Conservation (phyloP, 2,113 vertebrate genomes). For the Nothocercus julius region DNA sequence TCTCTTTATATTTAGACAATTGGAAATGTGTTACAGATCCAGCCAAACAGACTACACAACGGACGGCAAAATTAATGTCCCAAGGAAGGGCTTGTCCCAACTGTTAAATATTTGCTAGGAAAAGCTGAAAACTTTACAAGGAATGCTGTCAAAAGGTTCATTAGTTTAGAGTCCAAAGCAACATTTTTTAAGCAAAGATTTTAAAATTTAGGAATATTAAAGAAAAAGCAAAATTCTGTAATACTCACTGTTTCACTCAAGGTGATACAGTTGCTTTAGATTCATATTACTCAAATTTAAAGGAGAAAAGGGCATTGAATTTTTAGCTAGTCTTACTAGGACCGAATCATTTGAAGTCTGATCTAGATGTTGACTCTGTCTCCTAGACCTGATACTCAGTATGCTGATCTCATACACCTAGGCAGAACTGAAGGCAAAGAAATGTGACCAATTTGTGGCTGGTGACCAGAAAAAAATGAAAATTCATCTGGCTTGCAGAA, state of each 20-base stretch:
- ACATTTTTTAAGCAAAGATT: neutral
- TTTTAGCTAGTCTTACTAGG: neutral
- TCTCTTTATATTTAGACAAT: slow-evolving; percentile 35
- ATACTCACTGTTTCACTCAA: neutral
- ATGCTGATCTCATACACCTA: rapidly evolving
- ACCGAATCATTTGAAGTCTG: neutral
- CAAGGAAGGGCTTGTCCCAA: neutral
- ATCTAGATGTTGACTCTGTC: neutral
- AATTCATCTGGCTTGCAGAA: neutral
- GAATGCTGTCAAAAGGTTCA: slow-evolving; percentile 16
- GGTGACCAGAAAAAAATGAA: neutral
- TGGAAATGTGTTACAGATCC: slow-evolving; percentile 10
- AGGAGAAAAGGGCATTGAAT: neutral
- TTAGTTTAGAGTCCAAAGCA: neutral
- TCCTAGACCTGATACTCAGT: rapidly evolving
- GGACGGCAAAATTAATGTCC: neutral
- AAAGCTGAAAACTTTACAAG: neutral
- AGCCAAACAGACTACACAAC: slow-evolving; percentile 33
- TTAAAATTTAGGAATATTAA: neutral
- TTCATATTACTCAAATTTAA: neutral
- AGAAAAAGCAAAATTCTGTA: neutral
- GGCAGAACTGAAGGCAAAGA: neutral
- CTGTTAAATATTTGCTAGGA: slow-evolving; percentile 4
- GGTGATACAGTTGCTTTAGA: neutral
- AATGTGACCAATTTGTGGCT: rapidly evolving